A percentile compares a stretch with the other conserved stretches of the same genome.
phyloP scores from a whole-genome alignment of 2,113 vertebrate genomes.

The Brienomyrus brachyistius region DNA sequence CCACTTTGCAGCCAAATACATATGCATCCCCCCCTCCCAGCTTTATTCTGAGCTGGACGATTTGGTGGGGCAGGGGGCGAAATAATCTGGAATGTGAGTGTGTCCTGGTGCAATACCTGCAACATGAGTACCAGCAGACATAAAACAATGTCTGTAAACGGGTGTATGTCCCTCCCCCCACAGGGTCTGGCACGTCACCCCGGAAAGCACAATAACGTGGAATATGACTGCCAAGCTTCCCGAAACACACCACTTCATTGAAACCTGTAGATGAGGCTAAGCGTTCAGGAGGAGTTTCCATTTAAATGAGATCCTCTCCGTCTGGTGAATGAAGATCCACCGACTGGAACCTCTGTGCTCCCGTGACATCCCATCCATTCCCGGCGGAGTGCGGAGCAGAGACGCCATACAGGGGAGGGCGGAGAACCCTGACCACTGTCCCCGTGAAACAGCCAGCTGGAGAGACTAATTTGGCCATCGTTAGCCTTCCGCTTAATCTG shows the following conservation, averaged over 20 bases:
- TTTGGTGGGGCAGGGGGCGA: background rate
- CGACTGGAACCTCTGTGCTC: background rate
- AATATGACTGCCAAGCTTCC: background rate
- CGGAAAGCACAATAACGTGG: background rate
- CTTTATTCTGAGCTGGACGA: background rate
- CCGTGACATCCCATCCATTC: background rate
- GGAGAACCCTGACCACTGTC: background rate
- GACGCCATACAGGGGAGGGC: background rate
- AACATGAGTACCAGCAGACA: background rate
- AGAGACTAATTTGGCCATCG: slow-evolving; percentile 4
- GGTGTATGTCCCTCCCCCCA: background rate
- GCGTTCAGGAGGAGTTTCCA: background rate
- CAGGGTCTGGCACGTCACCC: background rate
- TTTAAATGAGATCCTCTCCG: background rate
- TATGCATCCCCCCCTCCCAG: slow-evolving; percentile 7
- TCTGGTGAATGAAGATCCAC: background rate
- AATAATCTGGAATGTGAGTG: background rate
- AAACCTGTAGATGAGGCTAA: background rate
- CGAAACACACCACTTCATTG: background rate
- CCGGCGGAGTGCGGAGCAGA: background rate
- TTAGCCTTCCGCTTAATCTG: slow-evolving; percentile 6
- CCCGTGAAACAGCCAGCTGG: background rate
- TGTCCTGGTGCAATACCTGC: background rate
- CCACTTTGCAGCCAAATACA: slow-evolving; percentile 20
- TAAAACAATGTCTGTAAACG: background rate